Base-by-base conservation (phyloP, 2,797 vertebrate genomes). In the Hypotaenidia okinawae region DNA sequence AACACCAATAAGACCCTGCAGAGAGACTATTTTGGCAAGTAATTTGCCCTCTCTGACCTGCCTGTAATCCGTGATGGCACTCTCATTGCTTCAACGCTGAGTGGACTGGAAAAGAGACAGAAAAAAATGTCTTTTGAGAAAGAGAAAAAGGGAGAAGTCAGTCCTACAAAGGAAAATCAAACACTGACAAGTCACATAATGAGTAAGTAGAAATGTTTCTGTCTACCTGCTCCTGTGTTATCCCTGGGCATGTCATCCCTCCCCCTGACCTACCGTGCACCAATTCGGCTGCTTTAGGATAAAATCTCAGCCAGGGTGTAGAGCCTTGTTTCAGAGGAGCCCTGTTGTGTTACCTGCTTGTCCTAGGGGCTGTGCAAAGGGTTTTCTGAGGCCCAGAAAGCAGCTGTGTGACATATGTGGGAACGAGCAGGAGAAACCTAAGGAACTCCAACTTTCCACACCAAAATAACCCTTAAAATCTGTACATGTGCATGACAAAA, bases 1-100 rank as follows among this genome's bases (percentile, higher is more conserved):
- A 94, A 84, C 66, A 91, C 84, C 80, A 95, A 47, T 86, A 93
- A 96, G 69, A 94, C 70, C 64, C 84, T 89, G 84, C 86, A 75
- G 87, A 89, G 86, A 97, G 79, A 90, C 73, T 92, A 95, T 95
- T 96, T 91, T 96, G 95, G 93, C 90, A 95, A 94, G 87, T 87
- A 97, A 96, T 96, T 95, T 97, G 93, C 87, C 86, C 95, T 96
- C 41, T 57, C 55, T 96, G 95, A 96, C 94, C 95, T 94, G 77
- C 62, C 92, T 93, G 91, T 91, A 95, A 87, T 94, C 91, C n/a
- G 25, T 87, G 91, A 79, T 95, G 92, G 58, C 58, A 66, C 33
- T 93, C 66, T 92, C 43, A 70, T 89, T 95, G 72, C 82, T 95
- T 94, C 89, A 90, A 28, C 10, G 28, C 66, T 75, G 74, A 66